Percentiles rank a stretch among this genome's conserved stretches.
phyloP scores from a whole-genome alignment of 2,797 vertebrate species.

The Thripadectes ignobilis region DNA sequence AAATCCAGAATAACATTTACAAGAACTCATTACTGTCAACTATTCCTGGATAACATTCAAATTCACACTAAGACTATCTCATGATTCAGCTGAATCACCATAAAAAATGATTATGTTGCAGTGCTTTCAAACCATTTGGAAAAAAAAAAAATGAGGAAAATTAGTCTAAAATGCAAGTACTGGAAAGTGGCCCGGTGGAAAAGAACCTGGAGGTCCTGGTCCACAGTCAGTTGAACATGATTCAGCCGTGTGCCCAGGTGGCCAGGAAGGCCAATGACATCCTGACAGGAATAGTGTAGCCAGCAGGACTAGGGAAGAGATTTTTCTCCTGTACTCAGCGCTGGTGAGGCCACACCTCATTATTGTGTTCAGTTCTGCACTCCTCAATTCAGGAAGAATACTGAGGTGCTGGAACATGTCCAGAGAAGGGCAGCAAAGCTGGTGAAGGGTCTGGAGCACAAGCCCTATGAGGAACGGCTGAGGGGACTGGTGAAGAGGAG shows the following conservation, averaged over 20 bases:
- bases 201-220: not conserved
- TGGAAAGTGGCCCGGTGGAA: not conserved
- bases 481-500: not conserved
- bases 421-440: not conserved
- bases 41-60: not conserved
- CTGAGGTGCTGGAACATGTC: not conserved
- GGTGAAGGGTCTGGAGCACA: not conserved
- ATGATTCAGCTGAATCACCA: not conserved
- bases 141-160: not conserved
- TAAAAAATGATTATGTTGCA: not conserved
- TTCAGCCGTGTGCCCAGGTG: not conserved
- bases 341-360: not conserved
- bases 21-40: not conserved
- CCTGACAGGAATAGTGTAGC: not conserved
- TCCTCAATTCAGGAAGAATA: not conserved
- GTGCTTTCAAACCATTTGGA: not conserved
- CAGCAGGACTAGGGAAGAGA: not conserved
- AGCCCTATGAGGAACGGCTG: fast-evolving
- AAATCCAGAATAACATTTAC: not conserved
- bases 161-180: not conserved
- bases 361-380: not conserved
- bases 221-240: fast-evolving
- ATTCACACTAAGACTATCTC: not conserved
- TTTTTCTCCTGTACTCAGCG: fast-evolving
- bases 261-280: fast-evolving